Conservation (phyloP, 1,140 invertebrate genomes). For the Pygmarrhopalites habei region DNA sequence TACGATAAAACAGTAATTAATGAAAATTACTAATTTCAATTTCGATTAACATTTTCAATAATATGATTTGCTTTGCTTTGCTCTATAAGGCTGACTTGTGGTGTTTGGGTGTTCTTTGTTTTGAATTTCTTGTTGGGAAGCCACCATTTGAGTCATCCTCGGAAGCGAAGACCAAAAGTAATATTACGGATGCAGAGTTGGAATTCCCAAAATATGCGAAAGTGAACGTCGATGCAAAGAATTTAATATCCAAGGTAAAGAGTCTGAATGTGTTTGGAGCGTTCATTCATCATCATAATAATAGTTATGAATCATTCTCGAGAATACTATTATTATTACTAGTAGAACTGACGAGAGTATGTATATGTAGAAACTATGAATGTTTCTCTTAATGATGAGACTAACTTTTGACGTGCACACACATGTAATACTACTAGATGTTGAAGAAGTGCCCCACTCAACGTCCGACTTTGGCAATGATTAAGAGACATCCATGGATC, state of each 20-base stretch:
- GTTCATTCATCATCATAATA: no score
- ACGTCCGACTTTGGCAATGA: no score
- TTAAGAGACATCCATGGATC: no score
- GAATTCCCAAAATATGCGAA: constrained; percentile 62
- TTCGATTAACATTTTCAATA: background rate
- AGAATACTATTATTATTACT: no score
- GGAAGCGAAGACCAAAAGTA: constrained; percentile 66
- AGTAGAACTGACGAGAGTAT: no score
- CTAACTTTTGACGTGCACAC: no score
- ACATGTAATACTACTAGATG: no score
- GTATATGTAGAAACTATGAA: no score
- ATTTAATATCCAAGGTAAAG: constrained; percentile 79
- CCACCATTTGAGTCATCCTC: constrained; percentile 86
- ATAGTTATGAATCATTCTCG: no score
- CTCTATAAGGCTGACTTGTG: constrained; percentile 64
- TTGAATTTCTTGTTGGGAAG: constrained; percentile 85
- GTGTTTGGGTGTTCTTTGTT: constrained; percentile 88
- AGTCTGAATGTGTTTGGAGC: no score
- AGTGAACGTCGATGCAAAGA: constrained; percentile 58
- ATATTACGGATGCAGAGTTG: constrained; percentile 66
- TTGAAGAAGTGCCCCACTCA: no score
- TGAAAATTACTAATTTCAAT: background rate
- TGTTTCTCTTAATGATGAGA: no score
- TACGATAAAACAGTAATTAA: constrained; percentile 60
- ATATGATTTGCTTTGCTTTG: background rate